Conservation (phyloP, 2,113 vertebrate genomes). For the Protobothrops flavoviridis region DNA sequence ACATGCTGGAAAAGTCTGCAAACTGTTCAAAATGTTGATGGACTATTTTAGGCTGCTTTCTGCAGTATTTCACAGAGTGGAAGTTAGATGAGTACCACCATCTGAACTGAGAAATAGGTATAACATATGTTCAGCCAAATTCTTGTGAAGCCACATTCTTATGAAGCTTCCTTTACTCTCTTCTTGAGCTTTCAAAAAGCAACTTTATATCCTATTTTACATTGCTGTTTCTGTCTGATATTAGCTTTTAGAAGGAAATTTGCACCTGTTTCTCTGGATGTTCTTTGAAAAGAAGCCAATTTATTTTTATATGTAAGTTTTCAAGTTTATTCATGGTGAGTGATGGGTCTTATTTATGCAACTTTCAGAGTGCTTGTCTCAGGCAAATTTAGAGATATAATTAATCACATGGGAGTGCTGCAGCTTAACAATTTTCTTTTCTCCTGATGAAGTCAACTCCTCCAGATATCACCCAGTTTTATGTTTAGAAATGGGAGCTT, state of each 20-base stretch:
- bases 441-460: constrained; percentile 30
- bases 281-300: constrained; percentile 36
- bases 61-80: background rate
- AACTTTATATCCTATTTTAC: constrained; percentile 30
- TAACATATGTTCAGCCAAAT: background rate
- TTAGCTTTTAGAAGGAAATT: constrained; percentile 38
- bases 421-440: constrained; percentile 46
- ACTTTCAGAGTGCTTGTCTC: constrained; percentile 45
- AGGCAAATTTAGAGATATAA: constrained; percentile 36
- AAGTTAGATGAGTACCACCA: background rate
- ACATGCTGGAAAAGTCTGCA: background rate
- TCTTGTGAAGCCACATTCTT: background rate
- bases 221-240: constrained; percentile 10
- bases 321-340: constrained; percentile 26
- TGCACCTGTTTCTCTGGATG: constrained; percentile 20
- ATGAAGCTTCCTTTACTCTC: background rate
- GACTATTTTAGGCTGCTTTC: background rate
- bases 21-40: background rate
- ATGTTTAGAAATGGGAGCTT: background rate
- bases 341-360: constrained; percentile 40
- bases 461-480: constrained; percentile 35
- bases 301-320: constrained; percentile 51
- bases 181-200: background rate
- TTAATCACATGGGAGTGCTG: constrained; percentile 48
- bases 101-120: background rate